Evolutionary conservation across 1,140 invertebrate species (phyloP), one percentile per base, ranked within the genome.

Genomic region (Sarcophaga peregrina): DNA sequence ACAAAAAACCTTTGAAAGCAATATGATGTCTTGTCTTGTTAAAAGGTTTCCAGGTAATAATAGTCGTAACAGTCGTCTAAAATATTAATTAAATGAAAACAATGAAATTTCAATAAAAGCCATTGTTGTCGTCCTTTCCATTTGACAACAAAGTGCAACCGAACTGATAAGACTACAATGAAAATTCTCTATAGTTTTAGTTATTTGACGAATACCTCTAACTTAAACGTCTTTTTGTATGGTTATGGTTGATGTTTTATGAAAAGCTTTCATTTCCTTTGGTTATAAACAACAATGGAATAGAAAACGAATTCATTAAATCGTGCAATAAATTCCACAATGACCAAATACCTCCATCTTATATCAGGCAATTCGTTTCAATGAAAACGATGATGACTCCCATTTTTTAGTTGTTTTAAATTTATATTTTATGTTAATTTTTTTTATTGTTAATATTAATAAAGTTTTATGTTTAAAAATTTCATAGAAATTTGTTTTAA

Each of bases 1-100:
- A 37, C 1, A 37, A 37, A 37, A 37, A 37, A 37, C 25, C 25
- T 37, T 37, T 37, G 25, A 52, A 52, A 13, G 13, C 50, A 52
- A 52, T 52, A 52, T 10, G 50, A 52, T 52, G 50, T 10, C 25
- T 52, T 52, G 50, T 52, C 25, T 52, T 52, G 50, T 52, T 52
- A 52, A 52, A 52, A 62, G 10, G 74, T 76, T 76, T 5, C 74
- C 74, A 17, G 74, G 46, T 76, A 76, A 76, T 76, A 76, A 76
- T 37, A 37, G 25, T 37, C 25, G 4, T 1, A 37, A 4, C 25
- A 76, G 15, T 11, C 7, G 74, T 17, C 11, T 17, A 47, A 76
- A 37, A 47, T 50, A 48, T 76, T 76, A 76, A 76, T 76, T 76
- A 76, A 76, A 76, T 48, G 74, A 76, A 76, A 76, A 76, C 74